Evolutionary conservation across 2,797 vertebrate genomes (phyloP).

Genomic region (Threskiornis aethiopicus): DNA sequence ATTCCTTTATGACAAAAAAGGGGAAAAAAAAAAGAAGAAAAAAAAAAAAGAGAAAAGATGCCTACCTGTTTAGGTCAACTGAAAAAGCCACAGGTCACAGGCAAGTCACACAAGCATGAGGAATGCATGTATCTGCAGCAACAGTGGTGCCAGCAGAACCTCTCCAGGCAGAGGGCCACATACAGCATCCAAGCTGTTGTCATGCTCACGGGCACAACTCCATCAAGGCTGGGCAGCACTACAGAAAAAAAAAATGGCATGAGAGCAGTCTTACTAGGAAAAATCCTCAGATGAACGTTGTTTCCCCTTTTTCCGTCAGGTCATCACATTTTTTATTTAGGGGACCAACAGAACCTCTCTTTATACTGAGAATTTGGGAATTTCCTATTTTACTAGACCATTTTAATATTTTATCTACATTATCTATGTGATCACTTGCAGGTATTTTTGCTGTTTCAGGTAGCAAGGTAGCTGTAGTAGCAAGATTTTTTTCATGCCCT

Average conservation of each 20-base stretch:
- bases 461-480: background rate
- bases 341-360: background rate
- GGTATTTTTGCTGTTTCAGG: background rate
- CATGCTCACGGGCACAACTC: background rate
- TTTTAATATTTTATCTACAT: background rate
- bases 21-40: no score
- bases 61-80: background rate
- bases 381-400: background rate
- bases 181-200: background rate
- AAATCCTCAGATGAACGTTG: background rate
- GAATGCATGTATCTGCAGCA: background rate
- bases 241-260: background rate
- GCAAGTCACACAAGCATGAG: background rate
- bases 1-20: no score
- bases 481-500: background rate
- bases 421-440: background rate
- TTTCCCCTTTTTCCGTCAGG: background rate
- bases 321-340: background rate
- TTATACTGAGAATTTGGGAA: background rate
- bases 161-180: background rate
- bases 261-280: background rate
- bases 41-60: background rate
- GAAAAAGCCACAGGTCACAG: background rate
- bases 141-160: background rate
- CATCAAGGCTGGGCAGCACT: background rate